phyloP scores from a whole-genome alignment of 2,888 invertebrate genomes.

The Metacarcinus magister region DNA sequence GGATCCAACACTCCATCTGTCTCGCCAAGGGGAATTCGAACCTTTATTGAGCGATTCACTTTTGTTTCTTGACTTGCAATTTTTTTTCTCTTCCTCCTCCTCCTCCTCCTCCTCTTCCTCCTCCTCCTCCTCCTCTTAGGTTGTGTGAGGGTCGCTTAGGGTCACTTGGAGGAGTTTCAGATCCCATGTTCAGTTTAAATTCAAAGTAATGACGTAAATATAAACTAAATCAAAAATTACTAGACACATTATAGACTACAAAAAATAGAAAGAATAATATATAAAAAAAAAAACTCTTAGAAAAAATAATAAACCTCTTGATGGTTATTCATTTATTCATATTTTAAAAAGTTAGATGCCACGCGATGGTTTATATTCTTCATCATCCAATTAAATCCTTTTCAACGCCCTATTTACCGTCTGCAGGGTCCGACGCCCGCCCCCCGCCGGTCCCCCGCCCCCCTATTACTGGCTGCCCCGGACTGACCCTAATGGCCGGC shows the following conservation, averaged over 20 bases:
- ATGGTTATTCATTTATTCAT: neutral
- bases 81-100: neutral
- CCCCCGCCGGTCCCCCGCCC: no score
- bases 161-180: neutral
- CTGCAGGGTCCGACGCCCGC: neutral
- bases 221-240: neutral
- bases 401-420: neutral
- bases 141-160: neutral
- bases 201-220: neutral
- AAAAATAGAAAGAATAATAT: neutral
- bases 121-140: neutral
- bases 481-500: neutral
- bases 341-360: neutral
- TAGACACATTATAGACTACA: neutral
- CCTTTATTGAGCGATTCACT: slow-evolving; percentile 13
- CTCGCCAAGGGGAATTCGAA: slow-evolving; percentile 35
- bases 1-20: slow-evolving; percentile 37
- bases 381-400: slow-evolving; percentile 31
- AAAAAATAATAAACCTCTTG: neutral
- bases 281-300: neutral
- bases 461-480: neutral
- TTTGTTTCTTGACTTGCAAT: slow-evolving; percentile 18
- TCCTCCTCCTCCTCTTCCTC: no score
- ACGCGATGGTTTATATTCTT: neutral
- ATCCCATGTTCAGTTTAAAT: neutral